Conservation (phyloP, 2,797 vertebrate genomes). For the Onychomys torridus region DNA sequence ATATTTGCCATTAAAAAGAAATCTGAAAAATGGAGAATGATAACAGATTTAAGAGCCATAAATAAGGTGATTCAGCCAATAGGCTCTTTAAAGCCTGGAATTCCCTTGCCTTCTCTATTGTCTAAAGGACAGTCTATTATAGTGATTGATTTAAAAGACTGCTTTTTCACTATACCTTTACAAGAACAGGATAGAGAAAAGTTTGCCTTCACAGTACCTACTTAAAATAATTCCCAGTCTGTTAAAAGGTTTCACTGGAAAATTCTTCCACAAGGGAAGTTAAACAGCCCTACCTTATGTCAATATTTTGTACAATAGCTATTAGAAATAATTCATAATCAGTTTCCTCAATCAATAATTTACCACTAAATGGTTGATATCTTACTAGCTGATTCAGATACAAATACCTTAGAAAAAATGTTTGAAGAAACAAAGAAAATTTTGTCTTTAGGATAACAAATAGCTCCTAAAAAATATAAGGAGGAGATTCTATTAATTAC, state of each 20-base stretch:
- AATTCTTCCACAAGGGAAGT: background rate
- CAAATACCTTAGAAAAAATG: background rate
- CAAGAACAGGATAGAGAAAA: background rate
- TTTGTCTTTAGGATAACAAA: background rate
- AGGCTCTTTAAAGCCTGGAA: background rate
- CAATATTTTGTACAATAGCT: background rate
- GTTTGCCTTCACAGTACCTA: background rate
- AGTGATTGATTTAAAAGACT: background rate
- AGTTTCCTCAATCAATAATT: background rate
- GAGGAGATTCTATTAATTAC: background rate
- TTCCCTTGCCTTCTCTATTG: background rate
- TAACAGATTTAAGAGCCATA: background rate
- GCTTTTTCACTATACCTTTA: background rate
- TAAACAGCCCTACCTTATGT: background rate
- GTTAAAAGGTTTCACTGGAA: background rate
- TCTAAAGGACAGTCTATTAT: background rate
- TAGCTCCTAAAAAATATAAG: background rate
- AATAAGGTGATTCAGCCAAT: background rate
- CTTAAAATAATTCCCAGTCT: background rate
- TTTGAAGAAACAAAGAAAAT: background rate
- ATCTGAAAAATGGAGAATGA: background rate
- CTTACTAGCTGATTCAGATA: background rate
- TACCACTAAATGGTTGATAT: background rate
- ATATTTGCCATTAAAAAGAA: background rate
- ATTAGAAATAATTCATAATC: background rate